These are phyloP conservation scores for Euthynnus affinis DNA, from an alignment of 2,797 vertebrate species.

Conservation along the genomic window DNA sequence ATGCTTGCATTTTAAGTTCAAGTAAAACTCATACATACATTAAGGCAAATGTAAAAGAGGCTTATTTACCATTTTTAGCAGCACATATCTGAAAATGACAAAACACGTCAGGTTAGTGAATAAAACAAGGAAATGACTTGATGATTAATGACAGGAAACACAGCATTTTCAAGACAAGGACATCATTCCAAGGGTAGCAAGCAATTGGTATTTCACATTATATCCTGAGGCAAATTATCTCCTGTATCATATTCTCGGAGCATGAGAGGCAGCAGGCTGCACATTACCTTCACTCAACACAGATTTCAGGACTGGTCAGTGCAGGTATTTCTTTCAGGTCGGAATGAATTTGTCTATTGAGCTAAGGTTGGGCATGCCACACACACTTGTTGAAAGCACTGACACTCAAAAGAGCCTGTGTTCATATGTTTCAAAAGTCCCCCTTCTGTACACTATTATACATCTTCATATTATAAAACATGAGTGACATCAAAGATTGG, in stretches of 20 bases:
- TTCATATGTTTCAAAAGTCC: constrained; percentile 66
- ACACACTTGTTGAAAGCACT: constrained; percentile 77
- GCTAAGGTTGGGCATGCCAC: constrained; percentile 65
- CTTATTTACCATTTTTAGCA: constrained; percentile 86
- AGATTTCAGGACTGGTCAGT: constrained; percentile 77
- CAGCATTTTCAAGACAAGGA: constrained; percentile 42
- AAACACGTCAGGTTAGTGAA: constrained; percentile 47
- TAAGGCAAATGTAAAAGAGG: constrained; percentile 4
- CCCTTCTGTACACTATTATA: constrained; percentile 4
- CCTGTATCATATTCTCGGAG: constrained; percentile 78
- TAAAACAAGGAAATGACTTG: constrained; percentile 28
- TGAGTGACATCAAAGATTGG: constrained; percentile 6
- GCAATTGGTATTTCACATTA: constrained; percentile 64
- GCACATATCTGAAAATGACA: constrained; percentile 89
- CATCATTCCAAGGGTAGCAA: constrained; percentile 49
- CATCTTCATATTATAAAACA: constrained; percentile 30
- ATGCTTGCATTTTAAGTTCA: too few species aligned
- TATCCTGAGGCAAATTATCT: constrained; percentile 74
- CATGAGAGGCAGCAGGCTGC: constrained; percentile 77
- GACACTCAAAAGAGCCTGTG: constrained; percentile 79
- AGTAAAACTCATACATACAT: neutral
- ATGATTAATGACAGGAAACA: constrained; percentile 41
- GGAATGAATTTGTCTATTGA: constrained; percentile 85
- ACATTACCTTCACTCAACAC: constrained; percentile 87
- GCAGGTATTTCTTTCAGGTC: constrained; percentile 80